Evolutionary conservation across 2,797 vertebrate genomes (phyloP).

Genomic region (Epinephelus malabaricus): DNA sequence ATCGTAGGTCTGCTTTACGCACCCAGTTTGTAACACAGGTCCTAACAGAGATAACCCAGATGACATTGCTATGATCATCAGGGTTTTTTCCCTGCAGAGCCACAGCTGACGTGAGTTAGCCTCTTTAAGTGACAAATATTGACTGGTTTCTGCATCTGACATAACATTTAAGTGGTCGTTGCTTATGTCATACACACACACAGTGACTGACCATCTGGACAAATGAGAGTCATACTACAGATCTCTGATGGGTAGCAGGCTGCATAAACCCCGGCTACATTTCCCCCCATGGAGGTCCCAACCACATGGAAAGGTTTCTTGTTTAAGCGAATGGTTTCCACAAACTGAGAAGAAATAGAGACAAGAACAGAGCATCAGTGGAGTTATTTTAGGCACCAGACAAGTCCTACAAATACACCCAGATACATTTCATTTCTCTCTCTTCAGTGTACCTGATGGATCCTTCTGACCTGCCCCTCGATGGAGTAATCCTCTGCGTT

Average conservation of each 20-base stretch:
- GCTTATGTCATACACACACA: neutral
- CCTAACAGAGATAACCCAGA: too few species aligned
- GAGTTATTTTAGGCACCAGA: conserved; percentile 1
- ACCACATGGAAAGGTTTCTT: conserved; percentile 94
- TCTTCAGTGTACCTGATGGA: conserved; percentile 91
- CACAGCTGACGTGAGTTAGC: neutral
- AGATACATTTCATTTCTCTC: neutral
- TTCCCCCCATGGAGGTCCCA: conserved; percentile 96
- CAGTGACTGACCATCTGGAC: conserved; percentile 92
- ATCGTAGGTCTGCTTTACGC: too few species aligned
- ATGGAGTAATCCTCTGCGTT: conserved; percentile 94
- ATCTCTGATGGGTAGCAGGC: conserved; percentile 92
- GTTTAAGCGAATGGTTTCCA: conserved; percentile 92
- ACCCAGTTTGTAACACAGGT: neutral
- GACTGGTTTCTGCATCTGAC: neutral
- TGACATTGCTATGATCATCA: neutral
- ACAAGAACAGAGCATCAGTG: conserved; percentile 35
- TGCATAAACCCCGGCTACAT: conserved; percentile 94
- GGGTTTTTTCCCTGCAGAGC: neutral
- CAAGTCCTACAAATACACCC: neutral
- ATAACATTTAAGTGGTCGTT: neutral
- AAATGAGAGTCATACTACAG: conserved; percentile 94
- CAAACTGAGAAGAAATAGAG: conserved; percentile 86
- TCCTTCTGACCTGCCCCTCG: conserved; percentile 91
- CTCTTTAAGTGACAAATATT: neutral